Evolutionary conservation across 2,113 vertebrate species (phyloP), one percentile per base, ranked within the genome.

Genomic region (Atractosteus spatula): DNA sequence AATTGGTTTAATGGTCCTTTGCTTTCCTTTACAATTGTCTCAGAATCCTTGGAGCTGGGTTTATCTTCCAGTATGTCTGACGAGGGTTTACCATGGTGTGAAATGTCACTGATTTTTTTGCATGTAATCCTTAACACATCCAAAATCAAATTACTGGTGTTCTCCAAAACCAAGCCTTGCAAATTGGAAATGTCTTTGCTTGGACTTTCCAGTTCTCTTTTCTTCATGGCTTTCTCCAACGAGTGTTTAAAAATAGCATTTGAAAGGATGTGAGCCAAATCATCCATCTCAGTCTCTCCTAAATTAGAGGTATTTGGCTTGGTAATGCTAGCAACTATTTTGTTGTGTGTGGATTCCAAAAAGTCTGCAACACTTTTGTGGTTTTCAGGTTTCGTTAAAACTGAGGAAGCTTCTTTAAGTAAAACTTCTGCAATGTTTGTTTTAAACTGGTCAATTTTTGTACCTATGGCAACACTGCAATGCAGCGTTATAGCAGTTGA

Each of bases 251-350:
- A 92, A 62, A 99, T 92, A 70, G 92, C 87, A 76, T 88, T 93
- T 59, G 96, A 94, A 74, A 98, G 80, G 74, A 94, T 94, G 70
- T 94, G 93, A 0, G 94, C 94, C 59, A 98, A 87, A 51, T 96
- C 93, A 45, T 95, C 91, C 61, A 88, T 82, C 54, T 85, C 85
- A 11, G 78, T 78, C 71, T 92, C 92, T 70, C 93, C 92, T 10
- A 85, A 75, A 66, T 67, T 83, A 7, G 86, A 74, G 69, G 86
- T 82, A 74, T 67, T 92, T 42, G 94, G 90, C 75, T 86, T 91
- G 7, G 91, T 92, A 68, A 93, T 89, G 0, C 89, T 90, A 66
- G 93, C 93, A 51, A 92, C 74, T 65, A 98, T 93, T 78, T 91
- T 96, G 79, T 84, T 83, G 3, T 93, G 93, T 43, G 95, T 85